phyloP scores from a whole-genome alignment of 2,797 vertebrate genomes.

The Miichthys miiuy region DNA sequence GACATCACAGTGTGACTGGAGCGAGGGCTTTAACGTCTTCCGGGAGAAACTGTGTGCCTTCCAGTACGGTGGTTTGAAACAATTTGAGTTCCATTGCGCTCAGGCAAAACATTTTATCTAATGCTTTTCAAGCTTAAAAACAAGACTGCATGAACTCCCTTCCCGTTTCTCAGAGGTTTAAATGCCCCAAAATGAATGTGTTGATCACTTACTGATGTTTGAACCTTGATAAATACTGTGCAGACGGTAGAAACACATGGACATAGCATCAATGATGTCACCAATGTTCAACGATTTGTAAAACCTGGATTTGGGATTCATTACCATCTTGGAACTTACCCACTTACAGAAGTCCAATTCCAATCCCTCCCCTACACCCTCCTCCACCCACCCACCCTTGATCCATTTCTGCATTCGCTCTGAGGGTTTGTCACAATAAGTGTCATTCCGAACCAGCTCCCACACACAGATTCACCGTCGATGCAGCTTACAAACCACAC shows the following conservation, averaged over 20 bases:
- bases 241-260: background rate
- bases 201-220: background rate
- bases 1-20: background rate
- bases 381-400: too few species aligned
- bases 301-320: too few species aligned
- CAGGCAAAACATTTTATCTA: background rate
- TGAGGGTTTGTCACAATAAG: too few species aligned
- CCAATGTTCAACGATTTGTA: background rate
- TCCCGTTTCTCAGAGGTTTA: background rate
- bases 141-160: background rate
- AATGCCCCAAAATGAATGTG: background rate
- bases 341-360: background rate
- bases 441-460: too few species aligned
- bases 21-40: background rate
- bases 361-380: too few species aligned
- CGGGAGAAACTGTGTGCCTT: background rate
- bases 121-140: background rate
- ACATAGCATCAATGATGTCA: background rate
- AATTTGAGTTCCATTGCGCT: background rate
- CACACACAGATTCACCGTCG: too few species aligned
- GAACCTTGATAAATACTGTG: background rate
- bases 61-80: background rate
- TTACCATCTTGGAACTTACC: background rate
- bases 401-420: too few species aligned
- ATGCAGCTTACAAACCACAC: too few species aligned